Evolutionary conservation across 1,140 invertebrate genomes (phyloP).

Genomic region (Neotoxoptera formosana): DNA sequence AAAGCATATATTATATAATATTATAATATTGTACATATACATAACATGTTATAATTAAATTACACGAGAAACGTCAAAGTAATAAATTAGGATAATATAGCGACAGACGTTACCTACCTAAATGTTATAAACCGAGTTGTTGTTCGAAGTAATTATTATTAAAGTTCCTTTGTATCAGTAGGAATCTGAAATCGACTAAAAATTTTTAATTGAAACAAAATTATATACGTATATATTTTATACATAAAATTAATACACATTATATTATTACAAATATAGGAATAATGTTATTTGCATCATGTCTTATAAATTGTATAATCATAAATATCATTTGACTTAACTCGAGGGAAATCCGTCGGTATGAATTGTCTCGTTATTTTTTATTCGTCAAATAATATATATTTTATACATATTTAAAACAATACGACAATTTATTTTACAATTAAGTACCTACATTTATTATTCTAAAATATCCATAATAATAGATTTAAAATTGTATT

Average conservation of each 20-base stretch:
- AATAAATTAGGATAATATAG: constrained; percentile 2
- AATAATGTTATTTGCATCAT: background rate
- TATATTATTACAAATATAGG: background rate
- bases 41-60: background rate
- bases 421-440: background rate
- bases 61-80: background rate
- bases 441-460: background rate
- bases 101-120: background rate
- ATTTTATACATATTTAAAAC: too few species aligned
- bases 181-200: background rate
- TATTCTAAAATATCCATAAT: background rate
- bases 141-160: background rate
- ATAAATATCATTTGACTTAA: background rate
- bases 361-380: background rate
- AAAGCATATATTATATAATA: background rate
- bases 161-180: background rate
- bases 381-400: background rate
- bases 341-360: too few species aligned
- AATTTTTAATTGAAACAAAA: background rate
- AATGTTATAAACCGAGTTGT: background rate
- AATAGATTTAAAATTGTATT: too few species aligned
- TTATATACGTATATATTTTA: background rate
- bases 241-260: background rate
- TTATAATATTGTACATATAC: background rate
- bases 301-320: background rate